Percentiles rank a stretch among this genome's conserved stretches.
Evolutionary conservation across 2,888 invertebrate genomes (phyloP).

Genomic region (Cataglyphis albicans): DNA sequence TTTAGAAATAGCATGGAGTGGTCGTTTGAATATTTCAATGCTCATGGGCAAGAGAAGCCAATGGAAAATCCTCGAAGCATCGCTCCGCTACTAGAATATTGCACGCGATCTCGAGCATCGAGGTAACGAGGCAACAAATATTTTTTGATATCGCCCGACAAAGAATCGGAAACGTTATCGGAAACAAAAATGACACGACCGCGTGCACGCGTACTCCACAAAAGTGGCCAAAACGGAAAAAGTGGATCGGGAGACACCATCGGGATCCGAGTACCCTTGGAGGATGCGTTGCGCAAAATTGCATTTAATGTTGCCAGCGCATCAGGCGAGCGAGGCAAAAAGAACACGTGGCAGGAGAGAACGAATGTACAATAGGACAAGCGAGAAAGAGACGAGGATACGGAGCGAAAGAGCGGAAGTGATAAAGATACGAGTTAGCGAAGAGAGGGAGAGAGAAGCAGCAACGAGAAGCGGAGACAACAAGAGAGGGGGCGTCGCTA

Average conservation of each 20-base stretch:
- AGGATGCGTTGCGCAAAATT: conserved; percentile 71
- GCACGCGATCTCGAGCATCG: conserved; percentile 58
- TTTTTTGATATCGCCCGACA: conserved; percentile 63
- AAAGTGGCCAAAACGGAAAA: conserved; percentile 58
- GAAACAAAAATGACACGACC: conserved; percentile 54
- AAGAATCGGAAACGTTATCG: conserved; percentile 58
- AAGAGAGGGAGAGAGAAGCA: conserved; percentile 1
- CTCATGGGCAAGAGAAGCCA: conserved; percentile 59
- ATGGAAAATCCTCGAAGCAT: conserved; percentile 63
- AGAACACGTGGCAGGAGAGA: conserved; percentile 31
- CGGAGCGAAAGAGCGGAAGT: background rate
- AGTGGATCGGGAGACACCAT: conserved; percentile 56
- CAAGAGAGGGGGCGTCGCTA: conserved; percentile 59
- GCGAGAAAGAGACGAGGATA: conserved; percentile 4
- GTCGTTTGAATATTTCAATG: conserved; percentile 71
- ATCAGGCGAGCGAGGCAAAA: conserved; percentile 56
- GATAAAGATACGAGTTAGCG: conserved; percentile 22
- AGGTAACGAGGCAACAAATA: conserved; percentile 60
- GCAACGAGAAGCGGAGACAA: conserved; percentile 54
- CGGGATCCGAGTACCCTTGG: conserved; percentile 60
- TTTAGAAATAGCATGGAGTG: conserved; percentile 55
- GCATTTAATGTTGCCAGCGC: conserved; percentile 78
- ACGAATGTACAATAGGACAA: conserved; percentile 20
- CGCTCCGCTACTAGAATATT: conserved; percentile 67
- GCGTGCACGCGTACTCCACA: conserved; percentile 48